Evolutionary conservation across 2,888 invertebrate genomes (phyloP).

Genomic region (Uloborus plumipes): DNA sequence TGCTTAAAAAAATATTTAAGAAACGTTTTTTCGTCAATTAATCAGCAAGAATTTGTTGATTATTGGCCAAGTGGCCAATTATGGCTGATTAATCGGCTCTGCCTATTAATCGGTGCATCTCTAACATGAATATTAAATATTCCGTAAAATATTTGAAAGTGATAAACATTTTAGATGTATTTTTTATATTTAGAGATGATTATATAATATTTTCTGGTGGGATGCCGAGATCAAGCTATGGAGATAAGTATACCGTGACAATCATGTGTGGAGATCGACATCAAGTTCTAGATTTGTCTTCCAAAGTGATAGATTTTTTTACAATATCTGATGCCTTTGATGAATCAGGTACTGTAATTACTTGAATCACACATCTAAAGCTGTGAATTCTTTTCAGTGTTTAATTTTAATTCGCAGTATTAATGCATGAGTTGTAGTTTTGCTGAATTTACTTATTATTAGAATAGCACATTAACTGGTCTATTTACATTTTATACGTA

Average conservation of each 20-base stretch:
- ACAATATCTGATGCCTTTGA: slow-evolving; percentile 63
- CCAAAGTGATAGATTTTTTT: slow-evolving; percentile 84
- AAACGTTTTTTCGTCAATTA: no score
- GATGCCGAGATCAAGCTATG: slow-evolving; percentile 92
- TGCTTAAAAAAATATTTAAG: no score
- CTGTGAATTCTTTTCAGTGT: not conserved
- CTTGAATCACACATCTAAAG: not conserved
- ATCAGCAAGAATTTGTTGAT: no score
- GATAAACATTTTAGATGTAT: slow-evolving; percentile 22
- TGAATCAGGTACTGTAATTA: slow-evolving; percentile 45
- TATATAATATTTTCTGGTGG: slow-evolving; percentile 85
- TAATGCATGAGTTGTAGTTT: no score
- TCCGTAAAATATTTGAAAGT: not conserved
- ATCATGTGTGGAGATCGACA: slow-evolving; percentile 82
- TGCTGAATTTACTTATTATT: no score
- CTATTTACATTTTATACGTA: no score
- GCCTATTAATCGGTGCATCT: no score
- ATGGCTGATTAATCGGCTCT: no score
- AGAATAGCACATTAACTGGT: no score
- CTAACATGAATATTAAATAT: no score
- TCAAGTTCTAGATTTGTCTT: slow-evolving; percentile 95
- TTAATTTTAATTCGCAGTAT: no score
- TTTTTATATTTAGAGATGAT: slow-evolving; percentile 72
- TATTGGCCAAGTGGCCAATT: no score
- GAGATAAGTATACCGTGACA: slow-evolving; percentile 93